A percentile compares a stretch with the other conserved stretches of the same genome.
Evolutionary conservation across 2,113 vertebrate genomes (phyloP).

Genomic region (Muscicapa adusta): DNA sequence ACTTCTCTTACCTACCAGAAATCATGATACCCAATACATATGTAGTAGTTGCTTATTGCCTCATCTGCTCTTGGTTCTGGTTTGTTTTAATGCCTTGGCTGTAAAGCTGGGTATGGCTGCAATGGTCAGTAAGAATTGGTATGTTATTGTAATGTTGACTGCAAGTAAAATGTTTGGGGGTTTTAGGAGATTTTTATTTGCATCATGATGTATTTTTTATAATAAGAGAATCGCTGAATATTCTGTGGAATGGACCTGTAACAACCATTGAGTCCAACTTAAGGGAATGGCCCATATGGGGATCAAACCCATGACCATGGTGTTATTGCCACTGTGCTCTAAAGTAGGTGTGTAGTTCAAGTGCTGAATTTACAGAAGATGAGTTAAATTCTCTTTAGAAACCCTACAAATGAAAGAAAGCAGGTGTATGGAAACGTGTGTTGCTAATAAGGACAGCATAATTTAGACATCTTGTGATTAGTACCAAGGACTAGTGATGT

Average conservation of each 20-base stretch:
- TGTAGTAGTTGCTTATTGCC: background rate
- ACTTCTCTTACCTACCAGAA: background rate
- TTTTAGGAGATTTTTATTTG: background rate
- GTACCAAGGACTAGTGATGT: background rate
- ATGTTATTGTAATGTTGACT: background rate
- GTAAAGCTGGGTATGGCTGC: background rate
- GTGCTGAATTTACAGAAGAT: background rate
- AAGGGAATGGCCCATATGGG: background rate
- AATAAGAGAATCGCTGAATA: background rate
- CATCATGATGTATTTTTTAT: background rate
- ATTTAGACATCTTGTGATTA: background rate
- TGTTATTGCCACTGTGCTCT: background rate
- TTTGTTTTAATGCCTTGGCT: background rate
- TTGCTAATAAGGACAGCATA: background rate
- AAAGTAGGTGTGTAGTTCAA: background rate
- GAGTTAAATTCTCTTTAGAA: background rate
- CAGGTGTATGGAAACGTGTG: background rate
- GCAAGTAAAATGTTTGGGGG: background rate
- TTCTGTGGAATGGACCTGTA: background rate
- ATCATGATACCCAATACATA: background rate
- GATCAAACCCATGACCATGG: background rate
- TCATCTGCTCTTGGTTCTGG: background rate
- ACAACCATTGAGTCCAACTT: fast-evolving
- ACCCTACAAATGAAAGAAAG: background rate
- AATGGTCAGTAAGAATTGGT: background rate